Evolutionary conservation across 2,797 vertebrate genomes (phyloP).

Genomic region (Poeciliopsis gracilis): DNA sequence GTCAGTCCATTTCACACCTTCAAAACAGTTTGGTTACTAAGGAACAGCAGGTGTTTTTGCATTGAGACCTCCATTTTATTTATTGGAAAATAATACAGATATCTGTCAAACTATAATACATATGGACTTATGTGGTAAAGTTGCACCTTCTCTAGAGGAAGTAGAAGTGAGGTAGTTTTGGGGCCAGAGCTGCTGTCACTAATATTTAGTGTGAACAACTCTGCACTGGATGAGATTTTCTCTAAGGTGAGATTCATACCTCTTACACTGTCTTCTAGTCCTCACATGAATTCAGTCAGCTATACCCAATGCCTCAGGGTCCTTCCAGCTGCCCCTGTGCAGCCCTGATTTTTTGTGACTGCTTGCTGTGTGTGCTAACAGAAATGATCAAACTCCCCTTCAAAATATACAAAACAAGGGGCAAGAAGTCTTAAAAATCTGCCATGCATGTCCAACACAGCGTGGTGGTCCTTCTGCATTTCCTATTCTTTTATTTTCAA

Average conservation of each 20-base stretch:
- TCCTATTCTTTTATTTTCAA: neutral
- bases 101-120: neutral
- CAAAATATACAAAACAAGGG: neutral
- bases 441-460: neutral
- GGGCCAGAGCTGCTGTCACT: neutral
- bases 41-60: neutral
- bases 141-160: neutral
- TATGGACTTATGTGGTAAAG: neutral
- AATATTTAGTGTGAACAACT: neutral
- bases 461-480: neutral
- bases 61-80: neutral
- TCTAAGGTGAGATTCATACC: constrained; percentile 1
- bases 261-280: neutral
- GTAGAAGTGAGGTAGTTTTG: neutral
- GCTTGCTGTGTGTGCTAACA: neutral
- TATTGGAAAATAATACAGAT: neutral
- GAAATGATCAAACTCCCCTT: neutral
- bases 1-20: constrained; percentile 91
- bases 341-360: neutral
- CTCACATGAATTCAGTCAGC: constrained; percentile 1
- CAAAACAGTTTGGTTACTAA: neutral
- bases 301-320: neutral
- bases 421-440: neutral
- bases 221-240: neutral
- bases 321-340: neutral